A percentile compares a stretch with the other conserved stretches of the same genome.
phyloP scores from a whole-genome alignment of 2,797 vertebrate species.

The Delichon dasypus region DNA sequence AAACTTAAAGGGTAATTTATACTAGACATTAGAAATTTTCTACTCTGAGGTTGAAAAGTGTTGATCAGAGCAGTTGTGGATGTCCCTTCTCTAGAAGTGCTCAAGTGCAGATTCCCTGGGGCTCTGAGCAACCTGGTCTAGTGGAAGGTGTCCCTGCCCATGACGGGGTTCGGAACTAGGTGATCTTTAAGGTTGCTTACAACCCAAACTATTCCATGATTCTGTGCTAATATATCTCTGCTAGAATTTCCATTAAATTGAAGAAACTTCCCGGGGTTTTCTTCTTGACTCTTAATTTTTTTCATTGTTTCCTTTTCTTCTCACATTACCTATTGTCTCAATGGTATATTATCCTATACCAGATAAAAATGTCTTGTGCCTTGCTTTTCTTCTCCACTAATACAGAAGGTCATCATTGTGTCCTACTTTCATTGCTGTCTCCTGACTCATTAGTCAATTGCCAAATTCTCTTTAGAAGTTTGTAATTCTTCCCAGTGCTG shows the following conservation, averaged over 20 bases:
- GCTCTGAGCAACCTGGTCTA: background rate
- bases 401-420: background rate
- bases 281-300: background rate
- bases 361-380: background rate
- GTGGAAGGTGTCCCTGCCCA: background rate
- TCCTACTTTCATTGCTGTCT: slow-evolving; percentile 1
- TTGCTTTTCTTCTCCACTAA: background rate
- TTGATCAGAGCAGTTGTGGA: background rate
- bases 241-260: background rate
- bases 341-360: background rate
- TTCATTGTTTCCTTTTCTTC: background rate
- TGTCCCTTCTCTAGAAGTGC: background rate
- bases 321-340: background rate
- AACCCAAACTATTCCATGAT: background rate
- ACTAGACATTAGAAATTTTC: background rate
- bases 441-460: background rate
- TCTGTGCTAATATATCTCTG: background rate
- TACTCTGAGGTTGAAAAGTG: background rate
- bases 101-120: background rate
- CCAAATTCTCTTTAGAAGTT: slow-evolving; percentile 24
- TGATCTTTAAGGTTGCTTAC: background rate
- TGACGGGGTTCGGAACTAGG: background rate
- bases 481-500: background rate
- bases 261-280: background rate
- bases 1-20: background rate